Conservation (phyloP, 1,140 invertebrate species). For the Stegodyphus mimosarum region DNA sequence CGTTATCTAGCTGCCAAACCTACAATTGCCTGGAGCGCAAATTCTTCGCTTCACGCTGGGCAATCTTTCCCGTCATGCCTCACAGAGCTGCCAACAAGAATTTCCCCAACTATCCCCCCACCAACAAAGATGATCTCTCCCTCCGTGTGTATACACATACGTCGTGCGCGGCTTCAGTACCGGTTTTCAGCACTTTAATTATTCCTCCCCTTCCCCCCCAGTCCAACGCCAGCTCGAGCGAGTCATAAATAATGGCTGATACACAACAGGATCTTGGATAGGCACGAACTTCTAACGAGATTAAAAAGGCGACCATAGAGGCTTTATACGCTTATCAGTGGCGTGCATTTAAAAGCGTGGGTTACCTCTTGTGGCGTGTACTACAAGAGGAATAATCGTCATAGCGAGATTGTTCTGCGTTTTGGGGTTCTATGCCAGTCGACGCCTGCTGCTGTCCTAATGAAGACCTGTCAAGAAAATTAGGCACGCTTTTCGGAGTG, state of each 20-base stretch:
- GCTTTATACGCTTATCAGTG: not conserved
- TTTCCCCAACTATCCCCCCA: not conserved
- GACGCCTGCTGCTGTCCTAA: not conserved
- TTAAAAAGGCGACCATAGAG: not conserved
- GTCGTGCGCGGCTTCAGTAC: not conserved
- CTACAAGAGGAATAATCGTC: not conserved
- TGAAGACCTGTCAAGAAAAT: conserved; percentile 39
- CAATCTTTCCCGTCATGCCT: not conserved
- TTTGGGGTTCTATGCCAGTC: not conserved
- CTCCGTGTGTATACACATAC: not conserved
- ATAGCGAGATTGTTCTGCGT: conserved; percentile 50
- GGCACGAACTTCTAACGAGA: conserved; percentile 17
- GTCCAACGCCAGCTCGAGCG: not conserved
- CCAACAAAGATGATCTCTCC: not conserved
- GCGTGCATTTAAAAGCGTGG: conserved; percentile 7
- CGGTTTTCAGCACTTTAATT: conserved; percentile 36
- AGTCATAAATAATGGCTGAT: conserved; percentile 52
- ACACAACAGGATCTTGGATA: conserved; percentile 43
- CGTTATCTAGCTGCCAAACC: not conserved
- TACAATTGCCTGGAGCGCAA: not conserved
- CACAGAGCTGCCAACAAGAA: not conserved
- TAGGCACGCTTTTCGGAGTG: conserved; percentile 7
- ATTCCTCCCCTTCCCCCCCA: too few species aligned
- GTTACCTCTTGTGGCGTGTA: not conserved
- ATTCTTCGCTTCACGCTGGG: not conserved